These are phyloP conservation scores for Avahi laniger DNA, from an alignment of 2,797 vertebrate species.

Conservation along the genomic window DNA sequence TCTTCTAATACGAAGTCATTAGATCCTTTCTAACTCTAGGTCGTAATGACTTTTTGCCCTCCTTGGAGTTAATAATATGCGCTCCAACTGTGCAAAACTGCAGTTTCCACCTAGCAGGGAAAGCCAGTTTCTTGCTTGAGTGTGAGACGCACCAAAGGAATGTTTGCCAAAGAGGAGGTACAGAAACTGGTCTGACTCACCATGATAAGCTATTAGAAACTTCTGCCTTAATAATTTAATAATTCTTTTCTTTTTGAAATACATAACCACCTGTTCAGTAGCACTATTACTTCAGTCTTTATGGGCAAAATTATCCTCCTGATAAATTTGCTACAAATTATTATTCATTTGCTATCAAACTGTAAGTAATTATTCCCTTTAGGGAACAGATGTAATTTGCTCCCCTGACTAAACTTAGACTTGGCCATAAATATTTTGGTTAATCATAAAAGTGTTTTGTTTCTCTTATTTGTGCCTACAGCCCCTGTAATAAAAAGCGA, in stretches of 20 bases:
- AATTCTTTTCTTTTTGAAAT: not conserved
- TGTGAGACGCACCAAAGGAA: constrained; percentile 80
- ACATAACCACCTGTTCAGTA: constrained; percentile 28
- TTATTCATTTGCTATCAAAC: constrained; percentile 39
- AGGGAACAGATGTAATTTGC: constrained; percentile 38
- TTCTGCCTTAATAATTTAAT: constrained; percentile 38
- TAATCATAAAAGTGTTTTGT: constrained; percentile 13
- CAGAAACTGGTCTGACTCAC: constrained; percentile 73
- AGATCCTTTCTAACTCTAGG: not conserved
- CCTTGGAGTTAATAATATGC: not conserved
- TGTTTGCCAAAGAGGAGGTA: constrained; percentile 71
- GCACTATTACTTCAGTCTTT: constrained; percentile 46
- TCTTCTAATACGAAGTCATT: not conserved
- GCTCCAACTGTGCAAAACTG: not conserved
- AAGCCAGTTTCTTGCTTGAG: constrained; percentile 64
- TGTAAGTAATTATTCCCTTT: constrained; percentile 48
- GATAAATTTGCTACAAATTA: constrained; percentile 29
- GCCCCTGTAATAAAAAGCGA: constrained; percentile 25
- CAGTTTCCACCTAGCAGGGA: constrained; percentile 4
- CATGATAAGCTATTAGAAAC: not conserved
- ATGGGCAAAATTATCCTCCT: constrained; percentile 11
- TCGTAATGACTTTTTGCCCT: not conserved
- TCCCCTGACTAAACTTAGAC: constrained; percentile 45
- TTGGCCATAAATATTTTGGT: constrained; percentile 63
- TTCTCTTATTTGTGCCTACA: constrained; percentile 22